Evolutionary conservation across 2,888 invertebrate species (phyloP).

Genomic region (Blastobasis adustella): DNA sequence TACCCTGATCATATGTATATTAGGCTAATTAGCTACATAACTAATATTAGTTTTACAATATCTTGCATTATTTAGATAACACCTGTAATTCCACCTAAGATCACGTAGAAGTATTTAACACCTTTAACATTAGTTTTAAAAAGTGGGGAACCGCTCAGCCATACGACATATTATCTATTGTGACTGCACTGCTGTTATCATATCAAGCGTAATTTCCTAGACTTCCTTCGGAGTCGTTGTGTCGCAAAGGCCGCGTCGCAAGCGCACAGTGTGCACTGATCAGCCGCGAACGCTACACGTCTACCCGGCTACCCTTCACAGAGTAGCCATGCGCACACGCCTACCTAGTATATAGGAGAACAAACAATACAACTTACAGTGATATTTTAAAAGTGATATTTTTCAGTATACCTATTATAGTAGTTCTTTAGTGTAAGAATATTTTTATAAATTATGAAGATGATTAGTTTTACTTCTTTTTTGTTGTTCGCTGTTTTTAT

Average conservation of each 20-base stretch:
- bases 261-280: constrained; percentile 28
- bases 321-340: constrained; percentile 28
- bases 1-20: too few relatives aligned
- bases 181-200: too few relatives aligned
- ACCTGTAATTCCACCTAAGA: too few relatives aligned
- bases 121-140: too few relatives aligned
- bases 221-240: background rate
- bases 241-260: background rate
- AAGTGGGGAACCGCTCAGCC: too few relatives aligned
- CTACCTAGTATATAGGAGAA: constrained; percentile 13
- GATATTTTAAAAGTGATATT: constrained; percentile 25
- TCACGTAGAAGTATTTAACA: too few relatives aligned
- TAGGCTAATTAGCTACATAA: too few relatives aligned
- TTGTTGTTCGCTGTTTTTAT: constrained; percentile 24
- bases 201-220: too few relatives aligned
- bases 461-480: constrained; percentile 21
- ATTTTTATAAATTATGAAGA: constrained; percentile 17
- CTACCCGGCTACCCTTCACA: constrained; percentile 19
- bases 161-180: too few relatives aligned
- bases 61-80: too few relatives aligned
- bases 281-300: constrained; percentile 33
- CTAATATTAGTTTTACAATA: too few relatives aligned
- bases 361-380: constrained; percentile 16
- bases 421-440: constrained; percentile 14
- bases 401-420: constrained; percentile 1